Evolutionary conservation across 2,797 vertebrate genomes (phyloP), one percentile per base, ranked within the genome.

Genomic region (Ispidina lecontei): DNA sequence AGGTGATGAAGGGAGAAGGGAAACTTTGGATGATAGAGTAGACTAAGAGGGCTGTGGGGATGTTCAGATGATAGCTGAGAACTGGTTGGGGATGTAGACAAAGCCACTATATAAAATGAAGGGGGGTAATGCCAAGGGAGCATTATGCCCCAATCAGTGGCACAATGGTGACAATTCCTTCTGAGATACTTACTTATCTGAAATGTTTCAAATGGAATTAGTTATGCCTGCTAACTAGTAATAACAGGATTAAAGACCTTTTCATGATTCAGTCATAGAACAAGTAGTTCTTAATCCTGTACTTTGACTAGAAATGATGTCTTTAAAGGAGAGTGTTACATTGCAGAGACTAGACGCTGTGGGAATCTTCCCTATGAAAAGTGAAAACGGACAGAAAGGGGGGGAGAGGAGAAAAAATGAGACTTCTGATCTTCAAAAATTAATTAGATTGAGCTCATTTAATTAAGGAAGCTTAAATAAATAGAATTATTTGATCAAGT

Each of bases 191-290:
- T 89, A 29, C 72, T 84, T 92, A 75, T 56, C 62, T 84, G 67
- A 60, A 84, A 75, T 81, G 37, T 92, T 75, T 94, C 87, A 86
- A 49, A 87, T 72, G 67, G 70, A 91, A 92, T 94, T 94, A 91
- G 56, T 55, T 75, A 25, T 84, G 44, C 76, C 71, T 87, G 25
- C 55, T 88, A 87, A 81, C 21, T 86, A 87, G 44, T 28, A 93
- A 89, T 86, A 89, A 81, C 63, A 78, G 59, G 63, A 95, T 93
- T 94, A 91, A 93, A 94, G 67, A 52, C 25, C 43, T 95, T 91
- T 73, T 86, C 28, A 46, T 75, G 65, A 12, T 85, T 83, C 54
- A 87, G 47, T 72, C 70, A 70, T 75, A 78, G 75, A 89, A 84
- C 55, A 81, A 87, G 43, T 69, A 52, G n/a, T 69, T 74, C 52